Evolutionary conservation across 1,140 invertebrate genomes (phyloP).

Genomic region (Drosophila tropicalis): DNA sequence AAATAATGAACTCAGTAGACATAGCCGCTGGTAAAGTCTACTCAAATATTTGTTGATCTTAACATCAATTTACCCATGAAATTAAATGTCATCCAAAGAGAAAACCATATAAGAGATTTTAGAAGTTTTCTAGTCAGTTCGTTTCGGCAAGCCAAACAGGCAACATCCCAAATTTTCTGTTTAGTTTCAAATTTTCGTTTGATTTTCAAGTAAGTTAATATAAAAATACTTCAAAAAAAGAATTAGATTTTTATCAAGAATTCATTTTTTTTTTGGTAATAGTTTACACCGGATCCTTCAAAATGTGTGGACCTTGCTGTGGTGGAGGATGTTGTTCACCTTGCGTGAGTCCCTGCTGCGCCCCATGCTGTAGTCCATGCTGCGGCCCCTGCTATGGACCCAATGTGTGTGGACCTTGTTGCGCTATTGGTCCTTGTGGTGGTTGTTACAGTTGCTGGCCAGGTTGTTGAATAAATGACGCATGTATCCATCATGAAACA

Average conservation of each 20-base stretch:
- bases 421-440: constrained; percentile 15
- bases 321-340: constrained; percentile 25
- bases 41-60: not conserved
- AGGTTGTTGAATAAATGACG: constrained; percentile 5
- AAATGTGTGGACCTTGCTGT: constrained; percentile 39
- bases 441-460: constrained; percentile 23
- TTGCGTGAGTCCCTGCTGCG: constrained; percentile 27
- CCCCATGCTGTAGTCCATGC: constrained; percentile 14
- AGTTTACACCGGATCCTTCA: constrained; percentile 29
- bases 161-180: constrained; percentile 16
- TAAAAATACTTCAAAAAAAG: not conserved
- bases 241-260: not conserved
- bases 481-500: not conserved
- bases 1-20: no score
- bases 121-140: not conserved
- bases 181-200: constrained; percentile 24
- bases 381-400: constrained; percentile 39
- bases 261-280: not conserved
- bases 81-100: not conserved
- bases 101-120: not conserved
- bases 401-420: constrained; percentile 28
- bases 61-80: not conserved
- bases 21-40: no score
- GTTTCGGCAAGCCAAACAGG: not conserved
- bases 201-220: constrained; percentile 1